Percentiles rank a stretch among this genome's conserved stretches.
These are phyloP conservation scores for Dromococcyx pavoninus DNA, from an alignment of 2,797 vertebrate species.

Conservation along the genomic window DNA sequence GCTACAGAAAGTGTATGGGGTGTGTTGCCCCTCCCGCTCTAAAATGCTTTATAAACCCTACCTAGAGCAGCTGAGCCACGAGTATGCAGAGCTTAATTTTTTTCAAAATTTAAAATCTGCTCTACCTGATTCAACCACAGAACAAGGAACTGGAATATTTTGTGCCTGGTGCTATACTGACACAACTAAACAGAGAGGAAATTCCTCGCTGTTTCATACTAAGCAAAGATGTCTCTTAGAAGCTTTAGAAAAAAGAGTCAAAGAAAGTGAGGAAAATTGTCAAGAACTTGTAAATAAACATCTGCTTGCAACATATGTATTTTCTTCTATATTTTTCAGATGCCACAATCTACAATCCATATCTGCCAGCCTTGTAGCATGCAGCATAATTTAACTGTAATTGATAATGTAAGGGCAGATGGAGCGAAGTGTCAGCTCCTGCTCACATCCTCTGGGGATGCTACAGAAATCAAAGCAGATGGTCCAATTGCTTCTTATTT, in stretches of 20 bases:
- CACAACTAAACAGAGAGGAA: too few species aligned
- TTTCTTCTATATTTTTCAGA: constrained; percentile 83
- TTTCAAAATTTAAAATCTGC: constrained; percentile 74
- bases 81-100: constrained; percentile 60
- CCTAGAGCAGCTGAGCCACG: constrained; percentile 62
- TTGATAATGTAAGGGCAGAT: constrained; percentile 99
- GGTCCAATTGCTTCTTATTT: constrained; percentile 97
- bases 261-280: constrained; percentile 75
- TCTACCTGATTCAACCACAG: constrained; percentile 51
- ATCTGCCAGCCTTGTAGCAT: constrained; percentile 80
- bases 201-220: constrained; percentile 75
- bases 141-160: constrained; percentile 64
- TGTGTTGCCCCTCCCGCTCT: constrained; percentile 3
- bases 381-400: constrained; percentile 92
- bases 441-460: constrained; percentile 87
- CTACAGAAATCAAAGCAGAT: constrained; percentile 96
- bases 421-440: constrained; percentile 83
- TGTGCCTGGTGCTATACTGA: constrained; percentile 50
- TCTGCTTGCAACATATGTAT: constrained; percentile 82
- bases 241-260: constrained; percentile 75
- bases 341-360: constrained; percentile 79
- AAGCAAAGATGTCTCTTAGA: constrained; percentile 71
- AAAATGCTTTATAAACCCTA: constrained; percentile 69
- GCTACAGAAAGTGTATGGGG: constrained; percentile 39
- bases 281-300: constrained; percentile 82